phyloP scores from a whole-genome alignment of 2,797 vertebrate genomes.

The Nannoperca obscura region DNA sequence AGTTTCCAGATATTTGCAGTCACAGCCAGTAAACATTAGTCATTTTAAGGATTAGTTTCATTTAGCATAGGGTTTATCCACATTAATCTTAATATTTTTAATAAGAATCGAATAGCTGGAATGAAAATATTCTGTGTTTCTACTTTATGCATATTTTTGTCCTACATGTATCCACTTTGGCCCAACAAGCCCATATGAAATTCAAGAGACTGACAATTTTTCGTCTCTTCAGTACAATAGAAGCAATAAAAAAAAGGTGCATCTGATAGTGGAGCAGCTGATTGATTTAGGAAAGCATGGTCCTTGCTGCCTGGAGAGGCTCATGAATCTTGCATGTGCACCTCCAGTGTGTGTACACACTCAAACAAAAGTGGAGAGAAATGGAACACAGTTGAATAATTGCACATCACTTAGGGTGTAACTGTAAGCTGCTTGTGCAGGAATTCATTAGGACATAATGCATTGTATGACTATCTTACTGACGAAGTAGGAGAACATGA shows the following conservation, averaged over 20 bases:
- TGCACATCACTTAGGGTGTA: slow-evolving; percentile 35
- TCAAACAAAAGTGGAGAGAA: slow-evolving; percentile 44
- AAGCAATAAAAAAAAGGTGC: slow-evolving; percentile 55
- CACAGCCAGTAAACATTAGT: neutral
- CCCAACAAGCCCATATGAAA: neutral
- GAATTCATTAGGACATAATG: slow-evolving; percentile 29
- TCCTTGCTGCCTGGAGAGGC: slow-evolving; percentile 54
- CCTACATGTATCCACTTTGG: slow-evolving; percentile 9
- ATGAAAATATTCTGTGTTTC: neutral
- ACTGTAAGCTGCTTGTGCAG: slow-evolving; percentile 24
- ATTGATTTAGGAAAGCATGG: slow-evolving; percentile 64
- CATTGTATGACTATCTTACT: slow-evolving; percentile 7
- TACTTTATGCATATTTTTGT: slow-evolving; percentile 12
- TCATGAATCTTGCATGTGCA: slow-evolving; percentile 69
- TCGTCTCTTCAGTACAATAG: slow-evolving; percentile 22
- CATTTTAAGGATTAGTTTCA: neutral
- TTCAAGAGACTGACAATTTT: slow-evolving; percentile 9
- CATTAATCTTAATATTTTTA: neutral
- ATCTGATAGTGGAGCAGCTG: slow-evolving; percentile 48
- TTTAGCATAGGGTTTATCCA: neutral
- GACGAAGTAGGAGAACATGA: slow-evolving; percentile 24
- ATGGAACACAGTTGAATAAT: slow-evolving; percentile 39
- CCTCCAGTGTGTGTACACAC: slow-evolving; percentile 21
- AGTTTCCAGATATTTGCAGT: neutral
- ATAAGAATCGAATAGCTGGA: neutral